Percentiles rank a stretch among this genome's conserved stretches.
phyloP scores from a whole-genome alignment of 2,113 vertebrate genomes.

The Perccottus glenii region DNA sequence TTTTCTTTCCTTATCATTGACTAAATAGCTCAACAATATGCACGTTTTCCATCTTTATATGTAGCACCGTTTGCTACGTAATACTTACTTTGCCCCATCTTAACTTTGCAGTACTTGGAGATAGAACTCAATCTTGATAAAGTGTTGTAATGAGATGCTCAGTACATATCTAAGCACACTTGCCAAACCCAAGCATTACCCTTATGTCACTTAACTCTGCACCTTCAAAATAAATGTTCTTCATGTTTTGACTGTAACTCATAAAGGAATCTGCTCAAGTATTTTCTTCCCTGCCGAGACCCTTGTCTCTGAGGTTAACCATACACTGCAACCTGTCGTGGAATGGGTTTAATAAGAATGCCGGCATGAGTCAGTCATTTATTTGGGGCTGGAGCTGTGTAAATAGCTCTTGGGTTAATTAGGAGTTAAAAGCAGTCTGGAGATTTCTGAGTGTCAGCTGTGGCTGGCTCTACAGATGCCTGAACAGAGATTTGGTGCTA shows the following conservation, averaged over 20 bases:
- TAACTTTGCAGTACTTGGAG: slow-evolving; percentile 14
- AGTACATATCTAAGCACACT: not conserved
- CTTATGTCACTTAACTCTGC: not conserved
- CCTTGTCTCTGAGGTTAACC: slow-evolving; percentile 53
- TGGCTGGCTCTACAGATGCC: slow-evolving; percentile 38
- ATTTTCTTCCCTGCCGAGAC: slow-evolving; percentile 6
- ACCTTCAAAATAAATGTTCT: slow-evolving; percentile 15
- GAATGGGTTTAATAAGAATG: slow-evolving; percentile 71
- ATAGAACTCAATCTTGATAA: slow-evolving; percentile 35
- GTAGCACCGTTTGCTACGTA: too few species aligned
- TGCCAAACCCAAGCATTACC: not conserved
- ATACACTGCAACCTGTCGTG: slow-evolving; percentile 31
- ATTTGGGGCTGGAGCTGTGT: slow-evolving; percentile 51
- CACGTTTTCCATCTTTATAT: too few species aligned
- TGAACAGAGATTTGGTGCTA: slow-evolving; percentile 24
- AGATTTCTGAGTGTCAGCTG: not conserved
- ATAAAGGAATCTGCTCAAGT: slow-evolving; percentile 8
- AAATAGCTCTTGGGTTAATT: slow-evolving; percentile 62
- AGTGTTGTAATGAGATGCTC: not conserved
- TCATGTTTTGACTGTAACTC: slow-evolving; percentile 43
- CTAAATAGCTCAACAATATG: too few species aligned
- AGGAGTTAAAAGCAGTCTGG: slow-evolving; percentile 49
- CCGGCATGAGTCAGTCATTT: slow-evolving; percentile 49
- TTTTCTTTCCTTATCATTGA: too few species aligned
- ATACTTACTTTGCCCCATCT: not conserved